phyloP scores from a whole-genome alignment of 2,797 vertebrate genomes.

The Microctenopoma stevenorrisi region DNA sequence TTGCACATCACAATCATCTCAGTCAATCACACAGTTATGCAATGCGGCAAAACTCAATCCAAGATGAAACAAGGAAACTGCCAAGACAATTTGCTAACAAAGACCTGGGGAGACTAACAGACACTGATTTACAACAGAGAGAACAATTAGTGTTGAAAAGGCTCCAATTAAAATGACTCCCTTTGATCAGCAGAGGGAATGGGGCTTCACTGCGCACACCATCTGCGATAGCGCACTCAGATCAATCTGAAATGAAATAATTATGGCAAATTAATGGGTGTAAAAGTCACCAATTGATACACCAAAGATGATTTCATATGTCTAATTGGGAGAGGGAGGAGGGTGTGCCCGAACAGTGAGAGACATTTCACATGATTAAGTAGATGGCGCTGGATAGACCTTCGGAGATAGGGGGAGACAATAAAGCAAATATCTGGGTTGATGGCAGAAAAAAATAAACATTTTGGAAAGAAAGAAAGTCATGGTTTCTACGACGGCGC shows the following conservation, averaged over 20 bases:
- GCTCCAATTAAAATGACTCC: slow-evolving; percentile 78
- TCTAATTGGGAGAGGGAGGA: slow-evolving; percentile 72
- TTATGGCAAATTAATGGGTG: slow-evolving; percentile 81
- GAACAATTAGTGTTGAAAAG: slow-evolving; percentile 81
- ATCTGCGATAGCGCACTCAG: slow-evolving; percentile 71
- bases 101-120: slow-evolving; percentile 75
- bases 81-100: slow-evolving; percentile 77
- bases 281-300: slow-evolving; percentile 80
- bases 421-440: slow-evolving; percentile 11
- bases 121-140: slow-evolving; percentile 80
- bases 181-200: slow-evolving; percentile 76
- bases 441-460: neutral
- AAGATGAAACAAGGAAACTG: slow-evolving; percentile 72
- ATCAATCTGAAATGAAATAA: slow-evolving; percentile 82
- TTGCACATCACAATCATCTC: slow-evolving; percentile 48
- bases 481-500: slow-evolving; percentile 22
- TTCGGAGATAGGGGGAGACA: slow-evolving; percentile 19
- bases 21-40: slow-evolving; percentile 65
- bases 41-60: slow-evolving; percentile 64
- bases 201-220: slow-evolving; percentile 48
- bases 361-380: slow-evolving; percentile 45
- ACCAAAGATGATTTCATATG: slow-evolving; percentile 65
- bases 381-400: slow-evolving; percentile 13
- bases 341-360: slow-evolving; percentile 36
- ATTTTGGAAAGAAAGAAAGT: slow-evolving; percentile 5